Conservation (phyloP, 1,140 invertebrate genomes). For the Planococcus citri region DNA sequence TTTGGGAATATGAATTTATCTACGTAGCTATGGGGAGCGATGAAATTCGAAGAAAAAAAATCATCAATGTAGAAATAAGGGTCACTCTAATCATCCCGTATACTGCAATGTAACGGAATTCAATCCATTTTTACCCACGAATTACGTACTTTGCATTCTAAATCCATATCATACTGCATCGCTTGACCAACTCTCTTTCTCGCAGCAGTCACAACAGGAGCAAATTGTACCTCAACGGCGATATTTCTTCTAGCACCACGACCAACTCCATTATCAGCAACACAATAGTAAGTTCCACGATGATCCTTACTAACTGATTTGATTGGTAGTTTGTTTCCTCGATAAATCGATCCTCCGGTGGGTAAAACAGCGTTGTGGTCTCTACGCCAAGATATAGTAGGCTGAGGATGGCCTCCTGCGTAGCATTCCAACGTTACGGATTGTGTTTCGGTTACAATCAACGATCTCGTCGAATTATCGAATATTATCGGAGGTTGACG, state of each 20-base stretch:
- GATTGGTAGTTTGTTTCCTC: constrained; percentile 73
- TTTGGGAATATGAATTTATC: too few relatives aligned
- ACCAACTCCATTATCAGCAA: constrained; percentile 82
- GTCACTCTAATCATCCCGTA: too few relatives aligned
- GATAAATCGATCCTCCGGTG: constrained; percentile 70
- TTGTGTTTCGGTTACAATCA: constrained; percentile 70
- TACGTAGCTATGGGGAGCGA: too few relatives aligned
- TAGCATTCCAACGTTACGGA: constrained; percentile 73
- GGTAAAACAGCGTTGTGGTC: constrained; percentile 87
- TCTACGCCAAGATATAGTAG: constrained; percentile 77
- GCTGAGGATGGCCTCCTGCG: constrained; percentile 65
- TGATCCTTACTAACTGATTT: constrained; percentile 68
- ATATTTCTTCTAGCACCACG: constrained; percentile 72
- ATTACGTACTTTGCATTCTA: constrained; percentile 71
- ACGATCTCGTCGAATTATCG: constrained; percentile 77
- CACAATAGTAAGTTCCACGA: constrained; percentile 83
- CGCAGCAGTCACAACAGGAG: constrained; percentile 73
- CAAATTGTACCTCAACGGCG: constrained; percentile 77
- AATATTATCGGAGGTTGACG: constrained; percentile 77
- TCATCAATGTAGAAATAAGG: too few relatives aligned
- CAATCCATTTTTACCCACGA: too few relatives aligned
- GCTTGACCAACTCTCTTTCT: constrained; percentile 70
- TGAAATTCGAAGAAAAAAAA: too few relatives aligned
- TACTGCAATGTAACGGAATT: too few relatives aligned
- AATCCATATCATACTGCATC: constrained; percentile 80